Evolutionary conservation across 2,113 vertebrate genomes (phyloP).

Genomic region (human): GRCh38 chr2:147009001-147009500

Average conservation of each 20-base stretch:
- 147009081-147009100: neutral
- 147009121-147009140: constrained; percentile 4
- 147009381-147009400: neutral
- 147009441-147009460: neutral
- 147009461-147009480: rapidly evolving
- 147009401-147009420: neutral
- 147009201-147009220: neutral
- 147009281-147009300: neutral
- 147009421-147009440: neutral
- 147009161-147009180: neutral
- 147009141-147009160: neutral
- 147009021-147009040: neutral
- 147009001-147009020: neutral
- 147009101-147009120: neutral
- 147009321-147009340: neutral
- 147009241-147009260: neutral
- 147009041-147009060: neutral
- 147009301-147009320: neutral
- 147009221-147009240: neutral
- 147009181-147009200: neutral
- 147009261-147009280: neutral
- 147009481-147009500: neutral
- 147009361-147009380: neutral
- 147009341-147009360: neutral
- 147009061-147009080: constrained; percentile 22